phyloP scores from a whole-genome alignment of 2,888 invertebrate genomes.

The Agonopterix heracliana region DNA sequence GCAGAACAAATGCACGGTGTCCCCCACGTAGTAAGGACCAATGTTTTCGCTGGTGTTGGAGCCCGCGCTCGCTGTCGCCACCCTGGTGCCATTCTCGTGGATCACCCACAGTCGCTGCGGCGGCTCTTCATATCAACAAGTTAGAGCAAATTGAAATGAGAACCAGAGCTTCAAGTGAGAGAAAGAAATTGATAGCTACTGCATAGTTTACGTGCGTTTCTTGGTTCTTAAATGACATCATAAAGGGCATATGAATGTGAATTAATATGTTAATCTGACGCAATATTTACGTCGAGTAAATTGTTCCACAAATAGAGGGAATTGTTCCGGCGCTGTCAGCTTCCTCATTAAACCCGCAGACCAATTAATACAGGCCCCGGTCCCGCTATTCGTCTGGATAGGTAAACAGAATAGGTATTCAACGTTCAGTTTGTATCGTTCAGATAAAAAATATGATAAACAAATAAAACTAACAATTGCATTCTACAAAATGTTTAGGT shows the following conservation, averaged over 20 bases:
- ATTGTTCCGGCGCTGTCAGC: slow-evolving; percentile 70
- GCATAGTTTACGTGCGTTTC: too few species aligned
- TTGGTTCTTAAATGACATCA: too few species aligned
- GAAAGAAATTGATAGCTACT: too few species aligned
- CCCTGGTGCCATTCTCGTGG: slow-evolving; percentile 84
- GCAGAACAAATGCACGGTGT: slow-evolving; percentile 87
- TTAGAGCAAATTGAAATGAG: too few species aligned
- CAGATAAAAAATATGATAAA: background rate
- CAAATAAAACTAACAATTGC: too few species aligned
- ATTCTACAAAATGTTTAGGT: too few species aligned
- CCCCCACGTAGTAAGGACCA: slow-evolving; percentile 91
- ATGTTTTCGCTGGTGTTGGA: slow-evolving; percentile 66
- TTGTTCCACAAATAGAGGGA: slow-evolving; percentile 64
- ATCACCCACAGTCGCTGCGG: slow-evolving; percentile 88
- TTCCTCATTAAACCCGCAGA: slow-evolving; percentile 65
- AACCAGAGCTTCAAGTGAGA: too few species aligned
- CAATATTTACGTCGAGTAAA: slow-evolving; percentile 59
- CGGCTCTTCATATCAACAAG: slow-evolving; percentile 77
- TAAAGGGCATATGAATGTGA: background rate
- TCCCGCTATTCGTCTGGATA: slow-evolving; percentile 49
- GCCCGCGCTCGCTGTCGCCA: slow-evolving; percentile 80
- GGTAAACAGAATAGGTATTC: slow-evolving; percentile 39
- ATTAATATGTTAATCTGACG: slow-evolving; percentile 32
- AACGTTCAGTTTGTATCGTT: slow-evolving; percentile 9
- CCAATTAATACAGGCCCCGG: slow-evolving; percentile 54